phyloP scores from a whole-genome alignment of 2,113 vertebrate species.

The Toxotes jaculatrix region DNA sequence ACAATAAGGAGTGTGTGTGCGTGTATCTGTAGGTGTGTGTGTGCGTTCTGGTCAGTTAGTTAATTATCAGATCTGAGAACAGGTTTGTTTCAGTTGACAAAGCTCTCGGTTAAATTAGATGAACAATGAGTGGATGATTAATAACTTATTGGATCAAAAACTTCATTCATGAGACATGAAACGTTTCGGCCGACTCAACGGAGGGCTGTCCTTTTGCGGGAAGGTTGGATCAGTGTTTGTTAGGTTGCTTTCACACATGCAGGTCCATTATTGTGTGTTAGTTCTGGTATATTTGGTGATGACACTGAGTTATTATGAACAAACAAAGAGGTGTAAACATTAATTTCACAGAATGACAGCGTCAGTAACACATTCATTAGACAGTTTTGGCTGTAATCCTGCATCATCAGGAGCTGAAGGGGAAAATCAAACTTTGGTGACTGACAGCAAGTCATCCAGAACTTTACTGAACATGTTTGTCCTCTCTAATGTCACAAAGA shows the following conservation, averaged over 20 bases:
- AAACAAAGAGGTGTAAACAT: not conserved
- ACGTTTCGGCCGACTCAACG: not conserved
- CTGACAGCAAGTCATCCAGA: too few species aligned
- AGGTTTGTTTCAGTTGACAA: not conserved
- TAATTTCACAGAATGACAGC: not conserved
- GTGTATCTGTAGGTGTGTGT: conserved; percentile 14
- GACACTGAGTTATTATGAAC: not conserved
- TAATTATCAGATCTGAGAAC: conserved; percentile 25
- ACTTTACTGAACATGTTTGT: too few species aligned
- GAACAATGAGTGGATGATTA: not conserved
- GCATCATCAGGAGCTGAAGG: too few species aligned
- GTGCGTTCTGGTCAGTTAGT: not conserved
- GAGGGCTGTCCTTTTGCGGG: not conserved
- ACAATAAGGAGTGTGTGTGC: not conserved
- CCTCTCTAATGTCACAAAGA: too few species aligned
- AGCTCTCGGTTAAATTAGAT: not conserved
- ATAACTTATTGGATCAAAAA: not conserved
- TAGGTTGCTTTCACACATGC: not conserved
- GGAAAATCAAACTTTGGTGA: too few species aligned
- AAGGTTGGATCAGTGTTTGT: not conserved
- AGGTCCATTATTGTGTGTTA: not conserved
- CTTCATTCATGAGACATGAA: not conserved
- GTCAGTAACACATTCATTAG: too few species aligned
- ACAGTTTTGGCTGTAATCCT: too few species aligned
- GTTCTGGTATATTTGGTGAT: not conserved